These are phyloP conservation scores for Apodemia zela DNA, from an alignment of 2,888 invertebrate genomes.

Conservation along the genomic window DNA sequence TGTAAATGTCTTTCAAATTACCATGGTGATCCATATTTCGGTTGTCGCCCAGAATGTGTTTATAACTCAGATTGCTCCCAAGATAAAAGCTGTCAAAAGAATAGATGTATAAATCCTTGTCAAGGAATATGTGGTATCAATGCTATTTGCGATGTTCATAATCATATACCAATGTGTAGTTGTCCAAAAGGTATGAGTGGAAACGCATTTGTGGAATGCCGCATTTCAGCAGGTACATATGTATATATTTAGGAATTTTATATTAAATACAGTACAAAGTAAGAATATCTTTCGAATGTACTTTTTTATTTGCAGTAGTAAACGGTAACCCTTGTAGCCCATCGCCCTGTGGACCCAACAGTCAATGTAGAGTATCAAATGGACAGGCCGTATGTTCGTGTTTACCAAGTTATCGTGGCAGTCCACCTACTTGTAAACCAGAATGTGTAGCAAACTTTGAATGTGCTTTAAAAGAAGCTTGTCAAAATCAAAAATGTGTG, in stretches of 20 bases:
- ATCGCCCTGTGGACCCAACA: slow-evolving; percentile 89
- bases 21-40: slow-evolving; percentile 83
- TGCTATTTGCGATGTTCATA: slow-evolving; percentile 85
- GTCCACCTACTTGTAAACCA: slow-evolving; percentile 88
- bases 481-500: slow-evolving; percentile 86
- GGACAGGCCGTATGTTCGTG: slow-evolving; percentile 88
- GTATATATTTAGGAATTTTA: background rate
- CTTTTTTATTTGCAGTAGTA: slow-evolving; percentile 44
- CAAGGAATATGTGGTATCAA: slow-evolving; percentile 85
- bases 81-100: slow-evolving; percentile 83
- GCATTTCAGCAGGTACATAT: slow-evolving; percentile 66
- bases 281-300: background rate
- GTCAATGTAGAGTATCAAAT: slow-evolving; percentile 85
- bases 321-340: slow-evolving; percentile 85
- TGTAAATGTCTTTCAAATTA: slow-evolving; percentile 83
- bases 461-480: slow-evolving; percentile 85
- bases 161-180: slow-evolving; percentile 86
- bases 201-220: slow-evolving; percentile 84
- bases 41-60: slow-evolving; percentile 86
- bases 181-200: slow-evolving; percentile 84
- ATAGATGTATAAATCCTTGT: slow-evolving; percentile 87
- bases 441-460: slow-evolving; percentile 88
- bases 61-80: slow-evolving; percentile 83
- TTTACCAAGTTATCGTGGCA: slow-evolving; percentile 84
- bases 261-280: background rate